Evolutionary conservation across 2,797 vertebrate genomes (phyloP), one percentile per base, ranked within the genome.

Genomic region (Lacerta viridis): DNA sequence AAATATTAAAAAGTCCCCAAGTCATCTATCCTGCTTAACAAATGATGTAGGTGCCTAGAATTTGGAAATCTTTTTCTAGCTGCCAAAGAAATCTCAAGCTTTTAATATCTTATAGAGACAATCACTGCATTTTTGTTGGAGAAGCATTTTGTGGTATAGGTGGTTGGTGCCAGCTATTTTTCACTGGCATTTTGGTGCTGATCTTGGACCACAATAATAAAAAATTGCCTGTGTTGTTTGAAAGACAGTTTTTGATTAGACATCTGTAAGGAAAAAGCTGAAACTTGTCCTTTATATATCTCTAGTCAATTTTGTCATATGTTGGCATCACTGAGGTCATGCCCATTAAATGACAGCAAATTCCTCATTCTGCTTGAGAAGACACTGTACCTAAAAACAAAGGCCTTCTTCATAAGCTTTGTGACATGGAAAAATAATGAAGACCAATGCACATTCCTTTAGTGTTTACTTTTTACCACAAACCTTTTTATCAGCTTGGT

Each of bases 341-440:
- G n/a, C 41, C 20, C 9, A n/a, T 41, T 81, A 69, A 61, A n/a
- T 80, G 46, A 74, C 46, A 78, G 75, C 10, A 90, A 36, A 55
- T 88, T 90, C 89, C 85, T 90, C 83, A 9, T 87, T 93, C 41
- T 77, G 23, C 87, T 92, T 91, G 87, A 39, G 86, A 82, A 89
- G 90, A 10, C 18, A 59, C 3, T 76, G 2, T 90, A 23, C 41
- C 74, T 89, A 46, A 87, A 29, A 88, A 69, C 74, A 3, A 83
- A 74, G 41, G 72, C 29, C 39, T 83, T 91, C n/a, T 84, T 92
- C 80, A 59, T 29, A 82, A 84, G 46, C 20, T 0, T 81, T 15
- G 1, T 80, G 41, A 25, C 10, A 4, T 83, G 84, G n/a, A 43
- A 84, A 59, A 36, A 43, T 11, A 39, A 89, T 89, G n/a, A 61